phyloP scores from a whole-genome alignment of 2,888 invertebrate genomes.

The Biston betularia region DNA sequence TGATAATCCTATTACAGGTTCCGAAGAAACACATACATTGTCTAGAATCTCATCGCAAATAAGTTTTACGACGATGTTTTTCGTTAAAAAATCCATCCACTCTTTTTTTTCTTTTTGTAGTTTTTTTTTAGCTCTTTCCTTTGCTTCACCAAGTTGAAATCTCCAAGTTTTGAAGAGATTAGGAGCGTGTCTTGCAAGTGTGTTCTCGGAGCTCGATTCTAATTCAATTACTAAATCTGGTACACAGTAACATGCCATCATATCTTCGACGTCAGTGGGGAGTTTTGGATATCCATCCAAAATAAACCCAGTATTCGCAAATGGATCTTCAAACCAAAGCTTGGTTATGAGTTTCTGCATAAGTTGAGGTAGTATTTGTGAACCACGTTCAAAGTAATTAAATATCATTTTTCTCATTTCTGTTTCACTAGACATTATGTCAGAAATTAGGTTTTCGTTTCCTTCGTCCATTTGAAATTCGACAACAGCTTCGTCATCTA shows the following conservation, averaged over 20 bases:
- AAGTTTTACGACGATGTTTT: constrained; percentile 63
- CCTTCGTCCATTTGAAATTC: constrained; percentile 75
- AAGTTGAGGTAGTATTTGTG: constrained; percentile 73
- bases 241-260: constrained; percentile 78
- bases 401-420: constrained; percentile 69
- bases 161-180: constrained; percentile 72
- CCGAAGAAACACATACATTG: constrained; percentile 44
- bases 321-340: constrained; percentile 85
- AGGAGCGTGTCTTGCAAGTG: constrained; percentile 64
- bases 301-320: constrained; percentile 80
- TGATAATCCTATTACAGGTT: constrained; percentile 46
- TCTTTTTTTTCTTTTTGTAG: constrained; percentile 55
- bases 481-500: constrained; percentile 67
- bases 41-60: constrained; percentile 68
- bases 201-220: constrained; percentile 63
- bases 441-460: constrained; percentile 60
- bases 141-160: constrained; percentile 68
- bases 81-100: constrained; percentile 67
- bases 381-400: constrained; percentile 81
- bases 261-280: constrained; percentile 82
- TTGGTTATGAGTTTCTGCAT: constrained; percentile 74
- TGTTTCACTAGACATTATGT: constrained; percentile 70
- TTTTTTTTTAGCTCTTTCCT: constrained; percentile 57
- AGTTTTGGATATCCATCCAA: constrained; percentile 88
- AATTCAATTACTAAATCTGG: constrained; percentile 87